Evolutionary conservation across 2,113 vertebrate species (phyloP).

Genomic region (Corydoras sp.): DNA sequence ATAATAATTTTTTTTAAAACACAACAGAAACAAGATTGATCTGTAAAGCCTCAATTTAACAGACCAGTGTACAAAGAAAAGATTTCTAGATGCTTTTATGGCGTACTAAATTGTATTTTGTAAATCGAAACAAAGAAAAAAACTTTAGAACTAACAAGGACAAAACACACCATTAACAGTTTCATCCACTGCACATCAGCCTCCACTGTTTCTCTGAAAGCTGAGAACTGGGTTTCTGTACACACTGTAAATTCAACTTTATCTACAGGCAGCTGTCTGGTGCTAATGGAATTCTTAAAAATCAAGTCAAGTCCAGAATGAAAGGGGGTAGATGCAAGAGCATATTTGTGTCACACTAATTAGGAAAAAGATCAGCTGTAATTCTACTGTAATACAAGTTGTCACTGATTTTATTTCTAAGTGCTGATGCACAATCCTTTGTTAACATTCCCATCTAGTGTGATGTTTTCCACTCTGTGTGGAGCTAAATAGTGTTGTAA

Average conservation of each 20-base stretch:
- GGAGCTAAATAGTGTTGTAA: not conserved
- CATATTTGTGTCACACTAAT: no score
- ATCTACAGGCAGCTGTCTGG: conserved; percentile 1
- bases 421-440: no score
- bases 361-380: not conserved
- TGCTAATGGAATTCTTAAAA: not conserved
- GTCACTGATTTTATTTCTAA: not conserved
- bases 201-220: no score
- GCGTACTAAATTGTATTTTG: no score
- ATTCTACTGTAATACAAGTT: not conserved
- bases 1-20: no score
- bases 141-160: not conserved
- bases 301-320: not conserved
- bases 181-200: no score
- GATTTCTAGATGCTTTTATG: no score
- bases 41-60: no score
- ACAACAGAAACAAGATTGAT: no score
- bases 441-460: not conserved
- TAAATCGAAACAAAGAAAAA: no score
- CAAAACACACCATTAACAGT: not conserved
- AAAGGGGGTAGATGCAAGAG: not conserved
- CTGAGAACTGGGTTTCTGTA: not conserved
- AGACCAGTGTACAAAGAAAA: no score
- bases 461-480: not conserved
- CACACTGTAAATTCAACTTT: not conserved